Conservation (phyloP, 2,797 vertebrate genomes). For the Enteromius fasciolatus region DNA sequence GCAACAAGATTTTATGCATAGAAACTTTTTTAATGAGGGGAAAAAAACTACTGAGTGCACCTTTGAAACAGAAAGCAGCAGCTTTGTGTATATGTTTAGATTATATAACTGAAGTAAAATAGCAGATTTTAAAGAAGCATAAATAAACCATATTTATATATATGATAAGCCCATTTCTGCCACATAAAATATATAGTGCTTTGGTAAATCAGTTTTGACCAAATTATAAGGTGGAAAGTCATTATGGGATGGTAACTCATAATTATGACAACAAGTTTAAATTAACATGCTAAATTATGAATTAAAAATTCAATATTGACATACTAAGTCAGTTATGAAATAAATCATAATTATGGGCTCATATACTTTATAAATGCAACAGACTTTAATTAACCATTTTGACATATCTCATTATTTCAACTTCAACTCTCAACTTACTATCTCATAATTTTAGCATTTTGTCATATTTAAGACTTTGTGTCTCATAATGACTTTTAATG, state of each 20-base stretch:
- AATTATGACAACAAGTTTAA: background rate
- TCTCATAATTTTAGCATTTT: background rate
- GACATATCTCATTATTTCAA: background rate
- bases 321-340: background rate
- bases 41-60: slow-evolving; percentile 8
- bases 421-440: background rate
- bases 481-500: background rate
- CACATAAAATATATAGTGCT: background rate
- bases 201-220: background rate
- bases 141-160: too few species aligned
- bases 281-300: background rate
- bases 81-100: background rate
- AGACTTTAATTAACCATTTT: background rate
- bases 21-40: background rate
- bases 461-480: background rate
- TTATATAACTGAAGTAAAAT: background rate
- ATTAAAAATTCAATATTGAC: background rate
- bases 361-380: background rate
- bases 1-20: background rate
- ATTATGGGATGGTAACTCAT: background rate
- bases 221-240: background rate
- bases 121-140: background rate
- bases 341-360: background rate
- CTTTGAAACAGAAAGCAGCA: slow-evolving; percentile 6
- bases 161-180: background rate